Evolutionary conservation across 2,888 invertebrate species (phyloP), one percentile per base, ranked within the genome.

Genomic region (Melipona bicolor): DNA sequence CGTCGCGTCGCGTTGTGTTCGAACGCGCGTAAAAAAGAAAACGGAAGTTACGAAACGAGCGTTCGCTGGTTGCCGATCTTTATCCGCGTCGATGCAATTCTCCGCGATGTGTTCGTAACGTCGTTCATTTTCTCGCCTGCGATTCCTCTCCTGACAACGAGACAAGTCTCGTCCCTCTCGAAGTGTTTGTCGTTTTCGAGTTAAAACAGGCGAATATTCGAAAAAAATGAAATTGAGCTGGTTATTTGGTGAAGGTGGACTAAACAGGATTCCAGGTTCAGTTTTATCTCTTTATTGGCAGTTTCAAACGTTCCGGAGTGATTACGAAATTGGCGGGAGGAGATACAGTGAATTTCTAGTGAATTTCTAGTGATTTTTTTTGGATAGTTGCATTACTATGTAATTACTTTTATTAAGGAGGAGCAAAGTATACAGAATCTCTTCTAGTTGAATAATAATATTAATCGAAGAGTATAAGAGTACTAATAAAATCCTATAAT

Each of bases 31-130:
- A 84, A 86, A 75, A 27, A 59, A 19, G 54, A 68, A 64, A 70
- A 52, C 79, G 87, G 81, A 87, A 79, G 73, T 79, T 75, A 78
- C 86, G 77, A 77, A 79, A 68, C 59, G 72, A 73, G 43, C 65
- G 78, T 74, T 77, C 72, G 54, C 54, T 32, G 32, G 68, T 52
- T 59, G 56, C 62, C 54, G 77, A 77, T 79, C 65, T 70, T 71
- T 62, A 67, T 81, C 73, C 50, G 4, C 64, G 52, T 17, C 79
- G 67, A 13, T 61, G 68, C 69, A 56, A 68, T 69, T 79, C 78
- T 21, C 11, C 68, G 17, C 19, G 62, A 49, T 43, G 49, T 61
- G 43, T 27, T 72, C 71, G 50, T 64, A 65, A 50, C 52, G 19
- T n/a, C 43, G 27, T 27, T 15, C 43, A 9, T 24, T 27, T 77